A percentile compares a stretch with the other conserved stretches of the same genome.
These are phyloP conservation scores for Acromyrmex echinatior DNA, from an alignment of 1,140 invertebrate genomes.

Conservation along the genomic window DNA sequence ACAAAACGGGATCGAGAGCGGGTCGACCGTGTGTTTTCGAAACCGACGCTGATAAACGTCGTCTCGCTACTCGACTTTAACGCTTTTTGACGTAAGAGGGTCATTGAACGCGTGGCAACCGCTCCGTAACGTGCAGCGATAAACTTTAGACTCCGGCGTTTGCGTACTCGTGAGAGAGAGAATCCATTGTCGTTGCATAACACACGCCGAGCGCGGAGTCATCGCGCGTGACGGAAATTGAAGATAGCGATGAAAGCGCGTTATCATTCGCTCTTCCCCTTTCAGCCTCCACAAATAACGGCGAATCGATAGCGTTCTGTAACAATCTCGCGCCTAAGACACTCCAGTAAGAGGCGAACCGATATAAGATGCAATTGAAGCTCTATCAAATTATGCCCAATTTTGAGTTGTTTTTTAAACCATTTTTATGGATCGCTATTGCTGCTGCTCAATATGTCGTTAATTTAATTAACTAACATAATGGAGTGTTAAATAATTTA, in stretches of 20 bases:
- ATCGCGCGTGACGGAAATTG: slow-evolving; percentile 61
- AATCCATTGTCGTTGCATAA: slow-evolving; percentile 61
- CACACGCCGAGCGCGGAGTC: slow-evolving; percentile 17
- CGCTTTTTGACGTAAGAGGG: slow-evolving; percentile 59
- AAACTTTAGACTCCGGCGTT: slow-evolving; percentile 61
- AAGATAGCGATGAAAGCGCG: slow-evolving; percentile 63
- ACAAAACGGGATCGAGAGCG: slow-evolving; percentile 21
- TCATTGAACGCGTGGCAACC: slow-evolving; percentile 57
- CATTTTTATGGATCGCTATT: no score
- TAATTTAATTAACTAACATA: no score
- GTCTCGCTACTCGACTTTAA: neutral
- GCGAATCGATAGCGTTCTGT: slow-evolving; percentile 37
- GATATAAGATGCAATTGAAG: neutral
- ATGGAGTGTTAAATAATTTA: no score
- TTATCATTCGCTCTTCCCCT: slow-evolving; percentile 41
- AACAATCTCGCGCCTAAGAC: slow-evolving; percentile 37
- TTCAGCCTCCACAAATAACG: slow-evolving; percentile 48
- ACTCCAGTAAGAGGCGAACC: neutral
- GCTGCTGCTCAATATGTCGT: no score
- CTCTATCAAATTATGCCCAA: no score
- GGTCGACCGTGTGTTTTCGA: slow-evolving; percentile 37
- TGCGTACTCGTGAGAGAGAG: slow-evolving; percentile 23
- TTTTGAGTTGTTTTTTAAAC: no score
- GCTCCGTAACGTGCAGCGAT: slow-evolving; percentile 36
- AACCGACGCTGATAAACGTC: slow-evolving; percentile 34